A percentile compares a stretch with the other conserved stretches of the same genome.
Evolutionary conservation across 2,888 invertebrate species (phyloP).

Genomic region (Torymus aiolomorphi): DNA sequence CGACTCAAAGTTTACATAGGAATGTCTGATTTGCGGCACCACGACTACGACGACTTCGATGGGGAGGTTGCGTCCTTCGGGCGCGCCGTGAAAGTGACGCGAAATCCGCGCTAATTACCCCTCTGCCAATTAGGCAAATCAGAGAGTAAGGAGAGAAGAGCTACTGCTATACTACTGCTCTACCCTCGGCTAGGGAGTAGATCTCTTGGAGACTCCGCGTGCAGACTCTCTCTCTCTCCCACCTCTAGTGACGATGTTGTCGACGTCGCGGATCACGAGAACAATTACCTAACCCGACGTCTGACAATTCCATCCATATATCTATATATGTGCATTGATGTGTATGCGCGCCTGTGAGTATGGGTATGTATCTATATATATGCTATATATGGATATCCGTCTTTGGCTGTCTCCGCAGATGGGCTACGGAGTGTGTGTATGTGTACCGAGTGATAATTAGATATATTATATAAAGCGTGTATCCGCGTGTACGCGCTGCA

Average conservation of each 20-base stretch:
- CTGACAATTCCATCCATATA: slow-evolving; percentile 38
- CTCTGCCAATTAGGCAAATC: slow-evolving; percentile 67
- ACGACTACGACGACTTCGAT: slow-evolving; percentile 13
- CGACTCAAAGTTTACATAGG: slow-evolving; percentile 70
- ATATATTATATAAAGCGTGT: no score
- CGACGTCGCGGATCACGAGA: slow-evolving; percentile 48
- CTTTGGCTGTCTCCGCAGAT: not conserved
- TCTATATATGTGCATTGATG: not conserved
- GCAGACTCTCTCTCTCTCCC: slow-evolving; percentile 5
- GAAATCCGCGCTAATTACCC: slow-evolving; percentile 67
- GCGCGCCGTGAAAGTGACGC: slow-evolving; percentile 63
- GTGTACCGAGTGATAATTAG: no score
- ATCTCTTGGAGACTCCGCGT: slow-evolving; percentile 37
- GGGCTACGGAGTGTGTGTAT: not conserved
- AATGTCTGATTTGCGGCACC: slow-evolving; percentile 68
- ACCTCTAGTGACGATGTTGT: not conserved
- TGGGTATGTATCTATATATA: not conserved
- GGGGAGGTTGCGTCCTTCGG: slow-evolving; percentile 37
- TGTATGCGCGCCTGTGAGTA: not conserved
- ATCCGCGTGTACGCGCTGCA: no score
- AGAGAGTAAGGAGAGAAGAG: slow-evolving; percentile 4
- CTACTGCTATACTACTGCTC: not conserved
- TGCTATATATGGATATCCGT: not conserved
- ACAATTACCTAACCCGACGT: slow-evolving; percentile 43
- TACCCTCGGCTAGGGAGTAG: not conserved